Base-by-base conservation (phyloP, 1,140 invertebrate species). In the Lucilia sericata region DNA sequence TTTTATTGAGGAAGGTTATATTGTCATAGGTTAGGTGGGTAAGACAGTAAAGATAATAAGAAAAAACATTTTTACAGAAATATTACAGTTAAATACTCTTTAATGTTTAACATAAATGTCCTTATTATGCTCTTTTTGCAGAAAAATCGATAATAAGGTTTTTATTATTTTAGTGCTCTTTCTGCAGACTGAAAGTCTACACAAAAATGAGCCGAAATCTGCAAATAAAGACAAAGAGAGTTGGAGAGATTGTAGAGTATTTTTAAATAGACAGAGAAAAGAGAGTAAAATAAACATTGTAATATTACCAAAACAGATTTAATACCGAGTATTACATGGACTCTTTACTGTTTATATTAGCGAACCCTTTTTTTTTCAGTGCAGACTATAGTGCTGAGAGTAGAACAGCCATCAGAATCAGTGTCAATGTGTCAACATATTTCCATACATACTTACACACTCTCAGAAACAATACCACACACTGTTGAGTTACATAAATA, bases 371-470 rank as follows among this genome's bases (percentile, higher is more conserved):
- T 30, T 30, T 30, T 3, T 42, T 0, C 42, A 42, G 5, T 8
- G 10, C 42, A 42, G 10, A 42, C 25, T 2, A 3, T 60, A n/a
- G 55, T 17, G 14, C 14, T 14, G 5, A 60, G 55, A 42, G 10
- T n/a, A 60, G 55, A 30, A 30, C 25, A 30, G 25, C 25, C 25
- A 30, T 2, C 14, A 25, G 65, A 70, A 70, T 70, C 65, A 70
- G 65, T 70, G 65, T 70, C 65, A 70, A 70, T 70, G 21, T 70
- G 65, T 70, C 65, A 70, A 70, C 65, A 70, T n/a, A 70, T 70
- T n/a, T 70, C n/a, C 7, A 21, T 21, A 70, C 14, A 60, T 60
- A n/a, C 14, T 60, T 17, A 60, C 42, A 30, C 25, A 30, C 25
- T 30, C 25, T 30, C 25, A 2, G 25, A 30, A 30, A 30, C 25